phyloP scores from a whole-genome alignment of 2,113 vertebrate species.

The Hypomesus transpacificus region DNA sequence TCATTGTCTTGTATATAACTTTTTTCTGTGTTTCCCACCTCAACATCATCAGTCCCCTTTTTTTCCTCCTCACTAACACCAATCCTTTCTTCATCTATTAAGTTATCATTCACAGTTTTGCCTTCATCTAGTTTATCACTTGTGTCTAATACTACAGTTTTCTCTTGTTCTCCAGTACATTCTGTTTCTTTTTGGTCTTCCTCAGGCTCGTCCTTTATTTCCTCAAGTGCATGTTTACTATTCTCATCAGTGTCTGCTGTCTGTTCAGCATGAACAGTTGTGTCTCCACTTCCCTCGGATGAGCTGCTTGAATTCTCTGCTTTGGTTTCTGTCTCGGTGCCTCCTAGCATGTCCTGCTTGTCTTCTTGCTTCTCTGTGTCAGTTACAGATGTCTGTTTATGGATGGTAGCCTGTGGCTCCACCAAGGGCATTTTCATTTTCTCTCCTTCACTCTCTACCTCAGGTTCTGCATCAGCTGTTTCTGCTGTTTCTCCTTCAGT shows the following conservation, averaged over 20 bases:
- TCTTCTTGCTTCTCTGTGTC: constrained; percentile 31
- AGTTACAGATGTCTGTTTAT: constrained; percentile 35
- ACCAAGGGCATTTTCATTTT: constrained; percentile 50
- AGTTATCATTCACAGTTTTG: constrained; percentile 5
- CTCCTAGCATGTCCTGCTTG: constrained; percentile 19
- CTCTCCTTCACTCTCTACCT: constrained; percentile 26
- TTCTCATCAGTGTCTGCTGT: background rate
- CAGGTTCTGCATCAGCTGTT: constrained; percentile 25
- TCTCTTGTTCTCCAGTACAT: background rate
- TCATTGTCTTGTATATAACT: constrained; percentile 2
- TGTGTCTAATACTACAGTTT: constrained; percentile 1
- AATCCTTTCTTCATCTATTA: background rate
- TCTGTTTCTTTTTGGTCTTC: constrained; percentile 8
- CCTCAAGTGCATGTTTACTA: constrained; percentile 2
- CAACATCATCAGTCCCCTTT: background rate
- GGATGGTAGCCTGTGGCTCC: constrained; percentile 43
- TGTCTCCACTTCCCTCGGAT: constrained; percentile 23
- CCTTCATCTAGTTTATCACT: constrained; percentile 26
- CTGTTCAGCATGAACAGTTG: constrained; percentile 19
- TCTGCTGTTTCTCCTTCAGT: constrained; percentile 35
- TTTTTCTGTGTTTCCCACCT: background rate
- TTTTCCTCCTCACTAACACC: constrained; percentile 15
- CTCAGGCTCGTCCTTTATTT: background rate
- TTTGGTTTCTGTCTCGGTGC: constrained; percentile 31
- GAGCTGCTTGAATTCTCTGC: background rate